Conservation (phyloP, 2,113 vertebrate genomes). For the Pygoscelis adeliae region DNA sequence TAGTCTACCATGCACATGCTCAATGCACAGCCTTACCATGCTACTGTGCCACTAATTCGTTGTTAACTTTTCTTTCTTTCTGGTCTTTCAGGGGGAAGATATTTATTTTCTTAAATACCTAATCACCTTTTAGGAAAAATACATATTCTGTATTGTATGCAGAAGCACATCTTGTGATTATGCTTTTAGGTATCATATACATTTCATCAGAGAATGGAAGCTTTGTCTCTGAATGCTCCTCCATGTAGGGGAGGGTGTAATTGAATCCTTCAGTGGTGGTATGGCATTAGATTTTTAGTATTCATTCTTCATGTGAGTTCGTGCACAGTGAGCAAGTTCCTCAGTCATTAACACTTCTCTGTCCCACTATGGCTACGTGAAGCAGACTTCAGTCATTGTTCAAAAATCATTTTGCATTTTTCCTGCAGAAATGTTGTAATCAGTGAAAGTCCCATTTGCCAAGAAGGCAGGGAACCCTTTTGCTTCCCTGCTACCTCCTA, state of each 20-base stretch:
- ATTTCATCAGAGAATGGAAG: slow-evolving; percentile 23
- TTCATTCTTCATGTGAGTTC: neutral
- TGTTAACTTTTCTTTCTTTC: slow-evolving; percentile 23
- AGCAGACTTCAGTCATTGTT: neutral
- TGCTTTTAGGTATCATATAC: neutral
- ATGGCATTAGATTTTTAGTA: neutral
- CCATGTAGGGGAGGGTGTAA: neutral
- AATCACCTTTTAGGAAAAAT: slow-evolving; percentile 11
- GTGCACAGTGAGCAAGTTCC: neutral
- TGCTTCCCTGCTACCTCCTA: neutral
- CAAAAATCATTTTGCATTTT: neutral
- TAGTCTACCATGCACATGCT: neutral
- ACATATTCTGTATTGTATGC: neutral
- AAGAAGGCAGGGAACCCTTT: neutral
- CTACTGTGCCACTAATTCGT: neutral
- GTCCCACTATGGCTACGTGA: neutral
- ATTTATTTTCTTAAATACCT: slow-evolving; percentile 11
- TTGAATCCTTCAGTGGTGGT: slow-evolving; percentile 4
- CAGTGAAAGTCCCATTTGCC: neutral
- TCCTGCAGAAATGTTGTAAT: neutral
- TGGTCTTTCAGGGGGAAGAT: slow-evolving; percentile 9
- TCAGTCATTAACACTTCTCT: neutral
- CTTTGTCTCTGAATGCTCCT: slow-evolving; percentile 11
- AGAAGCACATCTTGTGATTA: slow-evolving; percentile 2
- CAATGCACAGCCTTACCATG: neutral